These are phyloP conservation scores for Agrenia bidenticulata DNA, from an alignment of 2,888 invertebrate genomes.

Conservation along the genomic window DNA sequence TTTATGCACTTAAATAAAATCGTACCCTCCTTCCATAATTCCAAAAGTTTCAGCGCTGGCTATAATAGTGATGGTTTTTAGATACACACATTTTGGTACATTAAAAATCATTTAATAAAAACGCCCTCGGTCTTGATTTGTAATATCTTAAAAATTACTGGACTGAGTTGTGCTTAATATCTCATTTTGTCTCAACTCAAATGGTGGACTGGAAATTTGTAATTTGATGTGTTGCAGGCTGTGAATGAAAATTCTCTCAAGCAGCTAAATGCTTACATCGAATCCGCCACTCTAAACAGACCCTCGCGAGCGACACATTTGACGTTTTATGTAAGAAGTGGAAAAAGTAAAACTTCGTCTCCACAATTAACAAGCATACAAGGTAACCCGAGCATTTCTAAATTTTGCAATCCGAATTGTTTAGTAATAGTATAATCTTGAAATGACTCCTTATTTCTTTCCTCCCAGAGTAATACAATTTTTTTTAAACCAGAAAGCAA, in stretches of 20 bases:
- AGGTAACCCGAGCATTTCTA: neutral
- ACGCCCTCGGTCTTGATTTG: too few species aligned
- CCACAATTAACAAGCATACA: neutral
- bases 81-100: too few species aligned
- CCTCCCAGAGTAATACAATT: too few species aligned
- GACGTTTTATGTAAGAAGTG: slow-evolving; percentile 74
- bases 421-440: neutral
- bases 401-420: neutral
- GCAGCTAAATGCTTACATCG: slow-evolving; percentile 79
- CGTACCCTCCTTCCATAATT: too few species aligned
- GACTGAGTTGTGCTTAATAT: too few species aligned
- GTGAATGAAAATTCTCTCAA: slow-evolving; percentile 89
- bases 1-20: slow-evolving; percentile 7
- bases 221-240: slow-evolving; percentile 62
- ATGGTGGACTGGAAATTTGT: slow-evolving; percentile 19
- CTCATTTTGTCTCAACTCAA: too few species aligned
- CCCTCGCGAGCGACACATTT: slow-evolving; percentile 65
- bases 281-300: slow-evolving; percentile 61
- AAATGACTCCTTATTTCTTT: too few species aligned
- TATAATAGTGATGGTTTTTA: too few species aligned
- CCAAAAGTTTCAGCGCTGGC: too few species aligned
- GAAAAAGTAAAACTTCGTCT: neutral
- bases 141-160: too few species aligned
- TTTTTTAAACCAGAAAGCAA: too few species aligned
- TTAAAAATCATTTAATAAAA: too few species aligned